Base-by-base conservation (phyloP, 1,140 invertebrate genomes). In the Anoplolepis gracilipes region DNA sequence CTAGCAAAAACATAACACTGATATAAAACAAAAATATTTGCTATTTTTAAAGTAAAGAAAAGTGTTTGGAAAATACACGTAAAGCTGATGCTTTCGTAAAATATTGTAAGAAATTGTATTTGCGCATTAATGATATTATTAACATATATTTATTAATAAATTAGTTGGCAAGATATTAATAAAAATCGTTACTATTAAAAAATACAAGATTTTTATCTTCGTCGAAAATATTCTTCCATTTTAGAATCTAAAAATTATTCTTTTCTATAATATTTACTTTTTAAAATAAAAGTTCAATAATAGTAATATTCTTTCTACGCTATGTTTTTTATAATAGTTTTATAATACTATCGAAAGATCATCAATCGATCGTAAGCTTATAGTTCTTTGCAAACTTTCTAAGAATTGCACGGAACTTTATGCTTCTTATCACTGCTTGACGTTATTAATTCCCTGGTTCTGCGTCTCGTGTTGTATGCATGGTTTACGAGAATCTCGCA, bases 401-500 rank as follows among this genome's bases (percentile, higher is more conserved):
- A 13, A 28, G 46, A 46, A 55, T 25, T 30, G 28, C 4, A 28
- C 19, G 33, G 25, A 77, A 36, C 36, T 65, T 75, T 67, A 67
- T 67, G 28, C 28, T 42, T 65, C 36, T 55, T 65, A 8, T 33
- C 13, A 10, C 46, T 49, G 30, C 8, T 39, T 49, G 22, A 11
- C 22, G 2, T 57, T 86, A 86, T 73, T 73, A 65, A 67, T 36
- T 86, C 65, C n/a, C 46, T 42, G n/a, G 59, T 33, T 73, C 59
- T 73, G 30, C 28, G 46, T 77, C 13, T 55, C 13, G 28, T 53
- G 13, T 33, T 22, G 28, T 42, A 67, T 42, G 1, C 49, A 6
- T 8, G 4, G 4, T 62, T 84, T 86, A 67, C 53, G 28, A 67
- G 59, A 86, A 36, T 46, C n/a, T 10, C 5, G 11, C n/a, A 55